A percentile compares a stretch with the other conserved stretches of the same genome.
Evolutionary conservation across 2,113 vertebrate species (phyloP).

Genomic region (Ptilonorhynchus violaceus): DNA sequence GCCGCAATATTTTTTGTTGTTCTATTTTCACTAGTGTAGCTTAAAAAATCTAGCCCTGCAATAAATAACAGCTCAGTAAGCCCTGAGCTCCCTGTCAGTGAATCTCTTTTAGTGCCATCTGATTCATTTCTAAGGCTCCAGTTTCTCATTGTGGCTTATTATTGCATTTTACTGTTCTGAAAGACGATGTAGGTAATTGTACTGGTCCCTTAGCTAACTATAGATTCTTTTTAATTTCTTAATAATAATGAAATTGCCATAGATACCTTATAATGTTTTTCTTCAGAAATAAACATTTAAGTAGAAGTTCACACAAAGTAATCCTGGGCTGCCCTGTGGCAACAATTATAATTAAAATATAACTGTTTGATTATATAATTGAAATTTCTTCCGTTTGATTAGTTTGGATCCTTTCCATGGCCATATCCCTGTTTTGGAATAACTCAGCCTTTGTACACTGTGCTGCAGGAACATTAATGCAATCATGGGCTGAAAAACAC

Average conservation of each 20-base stretch:
- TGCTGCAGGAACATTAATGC: not conserved
- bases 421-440: not conserved
- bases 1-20: constrained; percentile 3
- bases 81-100: constrained; percentile 14
- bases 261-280: constrained; percentile 40
- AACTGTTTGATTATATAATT: constrained; percentile 61
- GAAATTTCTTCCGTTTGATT: constrained; percentile 47
- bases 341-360: constrained; percentile 62
- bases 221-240: constrained; percentile 33
- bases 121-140: constrained; percentile 41
- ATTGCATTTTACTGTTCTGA: constrained; percentile 35
- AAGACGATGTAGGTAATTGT: constrained; percentile 15
- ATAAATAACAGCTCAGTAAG: constrained; percentile 12
- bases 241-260: constrained; percentile 29
- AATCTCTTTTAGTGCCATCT: constrained; percentile 42
- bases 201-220: constrained; percentile 19
- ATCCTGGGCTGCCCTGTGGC: constrained; percentile 24
- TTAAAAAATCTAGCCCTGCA: constrained; percentile 15
- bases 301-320: constrained; percentile 12
- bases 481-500: not conserved
- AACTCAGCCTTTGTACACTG: not conserved
- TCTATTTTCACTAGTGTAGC: constrained; percentile 17
- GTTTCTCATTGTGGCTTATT: constrained; percentile 39
- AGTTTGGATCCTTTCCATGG: constrained; percentile 35
- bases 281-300: constrained; percentile 59